Conservation (phyloP, 1,140 invertebrate species). For the Sarcophaga peregrina region DNA sequence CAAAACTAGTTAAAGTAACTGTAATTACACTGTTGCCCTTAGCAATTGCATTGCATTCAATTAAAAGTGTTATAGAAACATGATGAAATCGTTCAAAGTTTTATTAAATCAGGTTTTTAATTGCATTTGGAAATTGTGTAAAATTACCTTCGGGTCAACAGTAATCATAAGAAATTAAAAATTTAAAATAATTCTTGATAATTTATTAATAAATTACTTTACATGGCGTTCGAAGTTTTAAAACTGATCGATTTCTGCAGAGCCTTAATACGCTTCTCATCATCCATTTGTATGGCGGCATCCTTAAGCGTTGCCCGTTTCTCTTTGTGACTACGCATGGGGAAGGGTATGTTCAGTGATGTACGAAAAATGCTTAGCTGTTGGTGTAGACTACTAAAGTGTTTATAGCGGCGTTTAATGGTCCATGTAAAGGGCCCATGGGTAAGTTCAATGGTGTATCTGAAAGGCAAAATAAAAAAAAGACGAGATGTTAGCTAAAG, state of each 20-base stretch:
- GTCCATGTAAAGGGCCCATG: conserved; percentile 89
- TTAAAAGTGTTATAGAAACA: too few species aligned
- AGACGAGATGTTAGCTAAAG: not conserved
- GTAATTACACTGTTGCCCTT: too few species aligned
- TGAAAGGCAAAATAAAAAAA: conserved; percentile 55
- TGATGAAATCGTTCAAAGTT: too few species aligned
- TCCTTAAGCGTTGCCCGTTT: conserved; percentile 72
- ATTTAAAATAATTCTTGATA: too few species aligned
- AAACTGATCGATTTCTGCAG: conserved; percentile 50
- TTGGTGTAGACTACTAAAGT: conserved; percentile 87
- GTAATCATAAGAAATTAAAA: too few species aligned
- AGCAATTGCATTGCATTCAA: too few species aligned
- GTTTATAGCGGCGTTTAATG: conserved; percentile 88
- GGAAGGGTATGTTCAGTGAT: conserved; percentile 83
- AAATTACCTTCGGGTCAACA: too few species aligned
- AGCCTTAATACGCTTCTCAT: conserved; percentile 60
- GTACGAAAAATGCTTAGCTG: conserved; percentile 83
- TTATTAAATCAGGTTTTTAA: too few species aligned
- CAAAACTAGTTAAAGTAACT: too few species aligned
- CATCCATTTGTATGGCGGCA: conserved; percentile 60
- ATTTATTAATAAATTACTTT: too few species aligned
- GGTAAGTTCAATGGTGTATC: conserved; percentile 84
- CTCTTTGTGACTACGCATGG: conserved; percentile 81
- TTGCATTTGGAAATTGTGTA: too few species aligned
- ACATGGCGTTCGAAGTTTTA: not conserved